These are phyloP conservation scores for Phytoseiulus persimilis DNA, from an alignment of 2,888 invertebrate species.

Conservation along the genomic window DNA sequence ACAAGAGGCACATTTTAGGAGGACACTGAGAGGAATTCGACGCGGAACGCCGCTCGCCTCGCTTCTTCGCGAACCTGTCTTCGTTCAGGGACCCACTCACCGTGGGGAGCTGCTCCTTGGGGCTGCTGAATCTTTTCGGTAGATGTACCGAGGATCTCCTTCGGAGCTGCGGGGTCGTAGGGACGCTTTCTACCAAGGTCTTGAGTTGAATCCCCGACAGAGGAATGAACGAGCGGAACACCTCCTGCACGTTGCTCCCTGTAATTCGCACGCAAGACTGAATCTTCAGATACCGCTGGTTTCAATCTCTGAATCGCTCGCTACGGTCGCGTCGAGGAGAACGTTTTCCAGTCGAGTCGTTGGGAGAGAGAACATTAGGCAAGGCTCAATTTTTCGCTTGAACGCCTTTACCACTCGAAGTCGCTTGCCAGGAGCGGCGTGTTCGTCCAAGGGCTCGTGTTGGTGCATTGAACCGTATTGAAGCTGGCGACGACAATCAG, in stretches of 20 bases:
- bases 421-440: neutral
- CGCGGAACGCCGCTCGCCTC: neutral
- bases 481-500: no score
- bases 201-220: constrained; percentile 60
- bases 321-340: neutral
- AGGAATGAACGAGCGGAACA: constrained; percentile 69
- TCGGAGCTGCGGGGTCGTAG: constrained; percentile 33
- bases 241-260: constrained; percentile 66
- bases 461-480: no score
- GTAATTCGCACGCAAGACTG: neutral
- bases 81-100: constrained; percentile 6
- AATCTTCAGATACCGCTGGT: neutral
- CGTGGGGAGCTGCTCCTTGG: constrained; percentile 43
- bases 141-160: constrained; percentile 35
- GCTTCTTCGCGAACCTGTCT: neutral
- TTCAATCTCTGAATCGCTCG: neutral
- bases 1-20: neutral
- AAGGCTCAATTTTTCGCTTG: neutral
- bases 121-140: constrained; percentile 44
- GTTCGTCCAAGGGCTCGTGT: neutral
- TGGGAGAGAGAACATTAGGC: neutral
- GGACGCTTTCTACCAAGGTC: neutral
- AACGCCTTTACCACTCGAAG: neutral
- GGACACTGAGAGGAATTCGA: neutral
- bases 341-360: neutral